Evolutionary conservation across 2,888 invertebrate genomes (phyloP), one percentile per base, ranked within the genome.

Genomic region (Alloscopus bannaensis): DNA sequence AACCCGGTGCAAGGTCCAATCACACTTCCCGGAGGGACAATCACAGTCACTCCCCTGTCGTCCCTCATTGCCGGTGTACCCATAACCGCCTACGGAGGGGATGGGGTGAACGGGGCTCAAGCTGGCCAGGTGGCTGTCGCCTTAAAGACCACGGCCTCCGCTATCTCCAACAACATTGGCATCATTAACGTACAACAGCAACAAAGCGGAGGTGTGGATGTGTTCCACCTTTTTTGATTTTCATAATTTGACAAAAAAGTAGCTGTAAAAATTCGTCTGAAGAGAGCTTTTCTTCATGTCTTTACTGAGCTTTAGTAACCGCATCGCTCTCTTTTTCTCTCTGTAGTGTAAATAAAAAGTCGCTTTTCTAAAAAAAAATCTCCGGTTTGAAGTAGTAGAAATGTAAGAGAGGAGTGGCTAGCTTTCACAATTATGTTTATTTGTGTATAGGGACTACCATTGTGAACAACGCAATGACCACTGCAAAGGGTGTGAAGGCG

Each of bases 11-110:
- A 81, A 80, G 86, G 86, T 45, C 83, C 84, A 36, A 85, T 86
- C 22, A 86, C 86, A 2, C 82, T 86, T 52, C 86, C 86, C 40
- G 86, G 86, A 52, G 86, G 86, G 57, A 85, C 84, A 0, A 86
- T 86, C 24, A 86, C 86, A 0, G 85, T 86, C 8, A 86, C 86
- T 11, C 86, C 86, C 11, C 65, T 86, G 0, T 66, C 85, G 1
- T 72, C 80, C 11, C 29, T 82, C 16, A 80, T 81, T 60, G 81
- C 80, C 3, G 81, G 76, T 62, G 81, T 82, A 28, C 78, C 83
- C 22, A 80, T 81, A 55, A 57, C 79, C 42, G 57, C 55, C 4
- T 36, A 60, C 13, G 69, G 52, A 24, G 52, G 52, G 22, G 79
- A 72, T 13, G 71, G 72, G 1, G 70, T 80, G 1, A 82, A 82